phyloP scores from a whole-genome alignment of 2,113 vertebrate genomes.

The Macroglossus sobrinus region DNA sequence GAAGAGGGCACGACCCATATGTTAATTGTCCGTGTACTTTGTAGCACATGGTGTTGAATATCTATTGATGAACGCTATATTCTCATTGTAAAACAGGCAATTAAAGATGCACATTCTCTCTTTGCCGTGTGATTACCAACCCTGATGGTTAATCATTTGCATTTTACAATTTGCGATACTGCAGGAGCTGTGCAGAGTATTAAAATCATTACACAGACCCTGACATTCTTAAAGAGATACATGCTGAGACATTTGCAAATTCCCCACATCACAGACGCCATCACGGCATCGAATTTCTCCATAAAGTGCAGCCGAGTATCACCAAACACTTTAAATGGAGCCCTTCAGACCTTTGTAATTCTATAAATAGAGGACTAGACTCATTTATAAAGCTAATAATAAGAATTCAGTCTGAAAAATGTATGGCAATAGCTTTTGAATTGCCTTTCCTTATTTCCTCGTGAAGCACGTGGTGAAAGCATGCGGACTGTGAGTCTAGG shows the following conservation, averaged over 20 bases:
- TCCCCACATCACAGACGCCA: slow-evolving; percentile 26
- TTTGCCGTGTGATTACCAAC: background rate
- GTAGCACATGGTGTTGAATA: background rate
- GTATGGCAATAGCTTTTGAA: slow-evolving; percentile 43
- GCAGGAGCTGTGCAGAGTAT: background rate
- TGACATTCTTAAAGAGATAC: slow-evolving; percentile 13
- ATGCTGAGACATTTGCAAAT: slow-evolving; percentile 6
- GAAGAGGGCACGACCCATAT: background rate
- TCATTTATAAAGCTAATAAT: slow-evolving; percentile 54
- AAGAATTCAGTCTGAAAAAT: slow-evolving; percentile 57
- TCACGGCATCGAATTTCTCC: slow-evolving; percentile 42
- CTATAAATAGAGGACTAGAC: slow-evolving; percentile 48
- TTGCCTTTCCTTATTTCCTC: slow-evolving; percentile 28
- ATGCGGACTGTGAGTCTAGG: background rate
- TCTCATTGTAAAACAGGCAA: slow-evolving; percentile 19
- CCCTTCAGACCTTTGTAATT: slow-evolving; percentile 49
- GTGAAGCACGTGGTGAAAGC: background rate
- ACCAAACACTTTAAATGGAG: slow-evolving; percentile 33
- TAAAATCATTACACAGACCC: slow-evolving; percentile 19
- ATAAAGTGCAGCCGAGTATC: slow-evolving; percentile 8
- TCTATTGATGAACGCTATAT: background rate
- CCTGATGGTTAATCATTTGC: background rate
- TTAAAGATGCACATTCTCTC: slow-evolving; percentile 22
- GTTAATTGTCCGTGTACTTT: background rate
- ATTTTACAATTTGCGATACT: slow-evolving; percentile 7